Base-by-base conservation (phyloP, 1,140 invertebrate genomes). In the Halictus rubicundus region DNA sequence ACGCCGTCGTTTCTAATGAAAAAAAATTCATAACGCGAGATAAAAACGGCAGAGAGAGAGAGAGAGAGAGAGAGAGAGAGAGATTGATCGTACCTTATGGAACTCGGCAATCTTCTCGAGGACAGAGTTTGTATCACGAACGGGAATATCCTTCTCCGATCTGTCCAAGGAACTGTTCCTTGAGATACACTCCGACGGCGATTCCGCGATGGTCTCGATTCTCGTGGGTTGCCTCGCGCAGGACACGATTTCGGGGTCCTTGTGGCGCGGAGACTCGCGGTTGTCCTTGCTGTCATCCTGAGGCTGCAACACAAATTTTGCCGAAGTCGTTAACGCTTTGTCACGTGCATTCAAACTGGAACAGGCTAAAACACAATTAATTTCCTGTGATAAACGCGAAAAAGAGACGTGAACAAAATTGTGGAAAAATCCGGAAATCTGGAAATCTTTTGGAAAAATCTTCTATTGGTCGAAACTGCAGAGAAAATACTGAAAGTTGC, bases 221-320 rank as follows among this genome's bases (percentile, higher is more conserved):
- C 88, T 91, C 83, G 89, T 80, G 68, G 87, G 86, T 81, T 89
- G 89, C 88, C 88, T 76, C 82, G 89, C 91, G 76, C 87, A 92
- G 89, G 90, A 89, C 90, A 92, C 88, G 89, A 92, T 88, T 84
- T 93, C 91, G 85, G 88, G 68, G 78, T 92, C 91, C 84, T 89
- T 92, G 89, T 87, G 88, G 85, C 84, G 88, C 73, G 84, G 85
- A 83, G 83, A 88, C 77, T 92, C 91, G 73, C 68, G 86, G 82
- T 88, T 87, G 54, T 90, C 89, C 82, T 86, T 90, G 81, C 72
- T 86, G 73, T 91, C 91, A 37, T 83, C 49, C 75, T 88, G 87
- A 68, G 87, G 80, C 91, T 93, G 82, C 5, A 88, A 86, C 64
- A 54, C 68, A 57, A 71, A 16, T 14, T 9, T 7, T 57, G 8